Percentiles rank a stretch among this genome's conserved stretches.
These are phyloP conservation scores for Myripristis murdjan DNA, from an alignment of 2,797 vertebrate genomes.

Conservation along the genomic window DNA sequence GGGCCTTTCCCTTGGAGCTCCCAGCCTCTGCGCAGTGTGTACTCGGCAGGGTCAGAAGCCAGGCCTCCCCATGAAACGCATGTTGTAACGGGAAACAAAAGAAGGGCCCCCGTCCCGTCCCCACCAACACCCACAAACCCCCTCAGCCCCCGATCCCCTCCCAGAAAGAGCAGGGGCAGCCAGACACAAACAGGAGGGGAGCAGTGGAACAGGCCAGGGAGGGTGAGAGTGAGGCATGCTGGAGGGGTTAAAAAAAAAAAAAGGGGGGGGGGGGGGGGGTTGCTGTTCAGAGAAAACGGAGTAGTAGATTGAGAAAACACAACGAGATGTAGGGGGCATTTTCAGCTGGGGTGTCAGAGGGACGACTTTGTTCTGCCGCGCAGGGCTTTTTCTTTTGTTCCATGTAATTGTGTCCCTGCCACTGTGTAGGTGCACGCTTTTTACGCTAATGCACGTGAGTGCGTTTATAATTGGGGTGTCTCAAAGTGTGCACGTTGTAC, in stretches of 20 bases:
- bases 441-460: constrained; percentile 40
- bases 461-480: constrained; percentile 49
- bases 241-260: constrained; percentile 68
- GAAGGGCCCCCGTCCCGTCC: constrained; percentile 72
- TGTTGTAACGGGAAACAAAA: constrained; percentile 85
- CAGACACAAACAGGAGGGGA: constrained; percentile 24
- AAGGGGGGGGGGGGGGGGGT: constrained; percentile 27
- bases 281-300: constrained; percentile 24
- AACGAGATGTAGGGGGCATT: constrained; percentile 43
- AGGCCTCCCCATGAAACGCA: constrained; percentile 80
- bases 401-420: constrained; percentile 45
- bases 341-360: constrained; percentile 54
- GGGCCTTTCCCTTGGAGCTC: constrained; percentile 83
- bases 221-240: constrained; percentile 31
- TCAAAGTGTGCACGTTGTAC: constrained; percentile 35
- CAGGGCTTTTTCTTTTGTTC: constrained; percentile 65
- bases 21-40: constrained; percentile 73
- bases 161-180: constrained; percentile 49
- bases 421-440: constrained; percentile 53
- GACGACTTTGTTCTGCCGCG: constrained; percentile 41
- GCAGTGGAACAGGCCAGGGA: constrained; percentile 18
- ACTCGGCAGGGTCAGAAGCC: constrained; percentile 81
- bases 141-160: constrained; percentile 52
- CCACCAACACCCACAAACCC: constrained; percentile 58
- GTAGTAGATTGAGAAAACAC: constrained; percentile 43